Evolutionary conservation across 2,797 vertebrate genomes (phyloP).

Genomic region (Steatocranus sp.): DNA sequence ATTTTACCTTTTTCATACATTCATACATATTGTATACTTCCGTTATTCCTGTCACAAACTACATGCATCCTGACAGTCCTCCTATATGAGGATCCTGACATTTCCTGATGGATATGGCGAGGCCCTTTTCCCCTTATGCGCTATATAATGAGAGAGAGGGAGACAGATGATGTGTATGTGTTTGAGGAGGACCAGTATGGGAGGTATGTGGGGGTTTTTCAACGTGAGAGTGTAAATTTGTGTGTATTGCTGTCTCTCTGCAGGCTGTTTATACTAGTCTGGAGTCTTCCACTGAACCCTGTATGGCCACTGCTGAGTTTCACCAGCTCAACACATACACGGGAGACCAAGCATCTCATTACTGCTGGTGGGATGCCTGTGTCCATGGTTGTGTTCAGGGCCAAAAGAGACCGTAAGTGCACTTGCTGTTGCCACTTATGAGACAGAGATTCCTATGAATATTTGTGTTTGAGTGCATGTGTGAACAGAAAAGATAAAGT

Average conservation of each 20-base stretch:
- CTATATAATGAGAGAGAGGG: background rate
- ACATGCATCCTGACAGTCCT: slow-evolving; percentile 1
- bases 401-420: background rate
- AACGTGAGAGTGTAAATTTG: background rate
- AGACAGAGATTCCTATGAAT: slow-evolving; percentile 1
- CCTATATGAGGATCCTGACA: slow-evolving; percentile 31
- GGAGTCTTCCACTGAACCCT: slow-evolving; percentile 3
- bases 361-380: background rate
- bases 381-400: background rate
- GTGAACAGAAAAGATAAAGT: background rate
- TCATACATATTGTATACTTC: slow-evolving; percentile 38
- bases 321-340: background rate
- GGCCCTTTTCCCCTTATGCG: background rate
- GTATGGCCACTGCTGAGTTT: slow-evolving; percentile 10
- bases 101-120: slow-evolving; percentile 40
- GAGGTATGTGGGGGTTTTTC: fast-evolving
- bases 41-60: slow-evolving; percentile 3
- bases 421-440: slow-evolving; percentile 1
- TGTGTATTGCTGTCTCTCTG: background rate
- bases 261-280: slow-evolving; percentile 42
- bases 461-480: background rate
- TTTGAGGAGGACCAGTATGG: background rate
- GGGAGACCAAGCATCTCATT: slow-evolving; percentile 19
- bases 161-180: slow-evolving; percentile 16
- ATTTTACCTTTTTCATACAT: background rate